phyloP scores from a whole-genome alignment of 2,888 invertebrate genomes.

The Oeneis ivallda region DNA sequence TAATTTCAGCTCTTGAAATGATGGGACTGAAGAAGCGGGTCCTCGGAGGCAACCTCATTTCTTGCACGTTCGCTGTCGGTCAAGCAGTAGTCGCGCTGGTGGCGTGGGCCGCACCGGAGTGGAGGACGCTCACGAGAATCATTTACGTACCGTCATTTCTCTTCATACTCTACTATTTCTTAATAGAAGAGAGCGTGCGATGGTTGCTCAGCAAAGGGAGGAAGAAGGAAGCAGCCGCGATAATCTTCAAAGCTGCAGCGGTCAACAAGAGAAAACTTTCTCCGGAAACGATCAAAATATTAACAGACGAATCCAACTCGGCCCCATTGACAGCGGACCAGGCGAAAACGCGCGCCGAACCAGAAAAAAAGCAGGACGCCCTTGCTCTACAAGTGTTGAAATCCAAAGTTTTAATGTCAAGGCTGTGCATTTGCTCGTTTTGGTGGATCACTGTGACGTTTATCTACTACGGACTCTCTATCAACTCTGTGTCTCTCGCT shows the following conservation, averaged over 20 bases:
- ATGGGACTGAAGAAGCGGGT: constrained; percentile 81
- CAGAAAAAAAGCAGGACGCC: constrained; percentile 40
- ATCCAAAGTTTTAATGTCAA: constrained; percentile 75
- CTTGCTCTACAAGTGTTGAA: constrained; percentile 53
- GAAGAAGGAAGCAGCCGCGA: constrained; percentile 76
- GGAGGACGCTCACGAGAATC: constrained; percentile 83
- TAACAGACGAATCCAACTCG: constrained; percentile 42
- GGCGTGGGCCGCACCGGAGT: constrained; percentile 84
- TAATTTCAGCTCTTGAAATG: constrained; percentile 50
- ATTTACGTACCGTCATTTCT: constrained; percentile 84
- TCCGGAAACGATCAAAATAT: constrained; percentile 53
- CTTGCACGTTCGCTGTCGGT: constrained; percentile 84
- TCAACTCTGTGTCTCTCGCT: constrained; percentile 88
- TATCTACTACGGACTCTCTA: constrained; percentile 90
- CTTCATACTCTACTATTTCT: constrained; percentile 83
- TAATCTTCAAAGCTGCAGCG: constrained; percentile 65
- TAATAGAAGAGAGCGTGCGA: constrained; percentile 84
- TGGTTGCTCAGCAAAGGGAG: constrained; percentile 85
- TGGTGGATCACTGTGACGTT: constrained; percentile 91
- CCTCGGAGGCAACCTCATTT: constrained; percentile 83
- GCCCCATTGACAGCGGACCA: constrained; percentile 24
- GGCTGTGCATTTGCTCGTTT: constrained; percentile 84
- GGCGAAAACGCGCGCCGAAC: constrained; percentile 10
- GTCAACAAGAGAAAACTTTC: constrained; percentile 68
- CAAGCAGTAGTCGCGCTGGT: constrained; percentile 83